A percentile compares a stretch with the other conserved stretches of the same genome.
Evolutionary conservation across 92 coral and sea anemone species (phyloP).

Genomic region (Porites rus): DNA sequence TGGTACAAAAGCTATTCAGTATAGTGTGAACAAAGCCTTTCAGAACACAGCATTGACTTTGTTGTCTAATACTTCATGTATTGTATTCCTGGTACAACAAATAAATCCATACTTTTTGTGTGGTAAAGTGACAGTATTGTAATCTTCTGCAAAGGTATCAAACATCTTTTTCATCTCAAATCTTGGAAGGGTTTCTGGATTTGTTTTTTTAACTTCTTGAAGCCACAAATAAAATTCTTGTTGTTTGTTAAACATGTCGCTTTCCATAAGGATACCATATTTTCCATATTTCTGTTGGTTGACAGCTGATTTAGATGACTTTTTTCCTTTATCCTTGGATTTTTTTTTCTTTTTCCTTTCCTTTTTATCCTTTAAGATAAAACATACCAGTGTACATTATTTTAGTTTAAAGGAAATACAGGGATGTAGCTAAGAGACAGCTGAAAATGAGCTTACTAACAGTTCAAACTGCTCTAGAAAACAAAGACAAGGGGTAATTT

Average conservation of each 20-base stretch:
- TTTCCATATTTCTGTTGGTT: slow-evolving; percentile 95
- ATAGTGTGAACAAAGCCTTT: too few species aligned
- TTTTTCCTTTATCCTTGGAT: slow-evolving; percentile 63
- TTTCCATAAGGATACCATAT: slow-evolving; percentile 88
- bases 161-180: slow-evolving; percentile 93
- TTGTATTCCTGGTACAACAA: too few species aligned
- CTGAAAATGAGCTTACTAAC: too few species aligned
- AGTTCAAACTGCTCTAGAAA: too few species aligned
- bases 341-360: slow-evolving; percentile 60
- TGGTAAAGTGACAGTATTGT: slow-evolving; percentile 94
- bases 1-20: too few species aligned
- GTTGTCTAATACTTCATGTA: too few species aligned
- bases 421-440: too few species aligned
- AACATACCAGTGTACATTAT: neutral
- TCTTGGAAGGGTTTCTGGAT: slow-evolving; percentile 85
- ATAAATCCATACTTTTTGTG: slow-evolving; percentile 85
- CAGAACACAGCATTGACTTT: neutral
- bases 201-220: slow-evolving; percentile 83
- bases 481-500: too few species aligned
- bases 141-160: slow-evolving; percentile 93
- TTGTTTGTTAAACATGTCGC: slow-evolving; percentile 93
- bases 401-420: too few species aligned
- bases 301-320: slow-evolving; percentile 64
- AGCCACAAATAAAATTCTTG: slow-evolving; percentile 96
- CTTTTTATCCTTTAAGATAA: slow-evolving; percentile 18